Base-by-base conservation (phyloP, 1,140 invertebrate genomes). In the Drosophila tristis region DNA sequence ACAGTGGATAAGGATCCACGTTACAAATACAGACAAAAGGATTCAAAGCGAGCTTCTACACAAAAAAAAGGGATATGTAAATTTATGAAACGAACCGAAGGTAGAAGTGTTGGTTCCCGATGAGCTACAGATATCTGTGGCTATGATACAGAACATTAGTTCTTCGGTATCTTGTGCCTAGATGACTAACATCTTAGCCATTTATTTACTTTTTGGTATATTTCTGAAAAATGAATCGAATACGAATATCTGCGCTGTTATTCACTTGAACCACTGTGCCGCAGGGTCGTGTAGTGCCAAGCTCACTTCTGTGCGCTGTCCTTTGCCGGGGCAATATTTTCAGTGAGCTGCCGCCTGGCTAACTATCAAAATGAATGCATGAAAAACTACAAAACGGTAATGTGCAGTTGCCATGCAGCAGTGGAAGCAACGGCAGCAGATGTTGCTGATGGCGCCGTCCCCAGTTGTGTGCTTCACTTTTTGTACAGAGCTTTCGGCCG, bases 301-400 rank as follows among this genome's bases (percentile, higher is more conserved):
- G 25, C 62, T 51, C 47, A 66, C 45, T 53, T 50, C 39, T 45
- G 11, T 13, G 53, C 25, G 43, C 39, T 51, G 35, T 51, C 39
- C 65, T 25, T 57, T 50, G 43, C 15, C 45, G 29, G 53, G 59
- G 58, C 74, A 66, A 81, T 78, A 85, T 85, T 64, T 81, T 74
- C 63, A 35, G 47, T 66, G 60, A 62, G 59, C 45, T 75, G 80
- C 80, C 54, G 76, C 20, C 43, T 55, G 74, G 53, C 49, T 48
- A 67, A 72, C 80, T 63, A 82, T 81, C 61, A 66, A 70, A 86
- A 81, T 80, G 81, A 86, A 85, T 86, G 81, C 81, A 74, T 85
- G 81, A 85, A 85, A 85, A 78, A 85, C 81, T 86, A 74, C 82
- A 51, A 45, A 81, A 86, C 84, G 77, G 81, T 84, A 84, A 84